These are phyloP conservation scores for Oncorhynchus clarkii DNA, from an alignment of 2,113 vertebrate species.

Conservation along the genomic window DNA sequence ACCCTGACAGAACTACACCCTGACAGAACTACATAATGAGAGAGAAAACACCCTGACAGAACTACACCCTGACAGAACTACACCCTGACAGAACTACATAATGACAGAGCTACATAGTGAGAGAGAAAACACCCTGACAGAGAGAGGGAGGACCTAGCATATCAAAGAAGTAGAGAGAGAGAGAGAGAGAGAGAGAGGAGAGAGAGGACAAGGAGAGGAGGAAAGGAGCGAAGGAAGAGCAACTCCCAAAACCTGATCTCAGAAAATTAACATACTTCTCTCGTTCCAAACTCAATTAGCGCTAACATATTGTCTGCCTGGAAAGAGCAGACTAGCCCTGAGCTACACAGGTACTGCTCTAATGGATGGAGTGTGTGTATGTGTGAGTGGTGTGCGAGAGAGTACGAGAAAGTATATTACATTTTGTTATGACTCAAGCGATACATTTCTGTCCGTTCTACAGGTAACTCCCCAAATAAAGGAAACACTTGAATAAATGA, in stretches of 20 bases:
- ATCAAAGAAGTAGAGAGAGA: background rate
- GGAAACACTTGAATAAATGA: no score
- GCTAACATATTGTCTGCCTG: constrained; percentile 6
- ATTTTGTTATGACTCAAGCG: background rate
- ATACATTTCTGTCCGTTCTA: background rate
- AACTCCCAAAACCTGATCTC: constrained; percentile 19
- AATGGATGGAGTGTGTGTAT: background rate
- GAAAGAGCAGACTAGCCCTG: background rate
- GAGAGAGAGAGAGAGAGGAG: background rate
- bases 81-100: no score
- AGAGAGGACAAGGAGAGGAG: no score
- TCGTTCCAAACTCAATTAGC: constrained; percentile 42
- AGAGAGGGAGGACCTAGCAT: background rate
- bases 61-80: no score
- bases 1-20: no score
- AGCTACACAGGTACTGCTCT: background rate
- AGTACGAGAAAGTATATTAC: no score
- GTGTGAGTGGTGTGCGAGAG: background rate
- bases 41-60: no score
- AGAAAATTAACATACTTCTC: constrained; percentile 48
- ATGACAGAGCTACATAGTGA: no score
- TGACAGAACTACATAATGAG: no score
- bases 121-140: no score
- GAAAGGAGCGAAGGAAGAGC: background rate
- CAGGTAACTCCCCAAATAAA: no score